These are phyloP conservation scores for Enteromius paludinosus DNA, from an alignment of 2,797 vertebrate genomes.

Conservation along the genomic window DNA sequence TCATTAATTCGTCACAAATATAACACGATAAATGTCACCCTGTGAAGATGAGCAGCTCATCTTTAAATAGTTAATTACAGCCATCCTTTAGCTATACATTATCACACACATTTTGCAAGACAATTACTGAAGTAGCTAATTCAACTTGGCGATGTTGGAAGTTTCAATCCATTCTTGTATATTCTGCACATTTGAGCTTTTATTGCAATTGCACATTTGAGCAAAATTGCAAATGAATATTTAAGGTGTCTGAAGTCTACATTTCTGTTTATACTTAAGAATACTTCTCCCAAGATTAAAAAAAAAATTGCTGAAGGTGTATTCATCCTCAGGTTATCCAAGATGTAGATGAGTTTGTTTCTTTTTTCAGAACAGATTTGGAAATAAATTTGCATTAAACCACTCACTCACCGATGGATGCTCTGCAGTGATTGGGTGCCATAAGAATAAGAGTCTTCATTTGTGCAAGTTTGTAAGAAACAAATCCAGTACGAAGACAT, in stretches of 20 bases:
- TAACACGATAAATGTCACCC: conserved; percentile 16
- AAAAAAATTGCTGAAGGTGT: background rate
- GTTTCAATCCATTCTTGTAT: too few species aligned
- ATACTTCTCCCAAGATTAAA: background rate
- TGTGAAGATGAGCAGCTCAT: background rate
- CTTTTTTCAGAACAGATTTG: background rate
- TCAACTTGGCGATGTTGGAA: background rate
- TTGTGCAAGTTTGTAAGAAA: background rate
- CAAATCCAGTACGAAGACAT: background rate
- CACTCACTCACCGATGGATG: background rate
- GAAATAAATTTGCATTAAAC: background rate
- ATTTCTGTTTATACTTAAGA: background rate
- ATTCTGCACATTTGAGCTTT: background rate
- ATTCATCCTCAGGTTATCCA: background rate
- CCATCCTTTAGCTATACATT: background rate
- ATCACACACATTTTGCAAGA: background rate
- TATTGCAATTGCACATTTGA: too few species aligned
- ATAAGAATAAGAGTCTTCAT: background rate
- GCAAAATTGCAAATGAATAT: background rate
- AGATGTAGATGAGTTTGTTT: background rate
- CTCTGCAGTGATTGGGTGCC: background rate
- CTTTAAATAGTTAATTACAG: background rate
- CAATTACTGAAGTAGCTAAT: background rate
- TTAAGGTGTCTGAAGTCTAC: background rate
- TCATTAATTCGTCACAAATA: conserved; percentile 16